Base-by-base conservation (phyloP, 2,797 vertebrate species). In the Sebastes diploproa region DNA sequence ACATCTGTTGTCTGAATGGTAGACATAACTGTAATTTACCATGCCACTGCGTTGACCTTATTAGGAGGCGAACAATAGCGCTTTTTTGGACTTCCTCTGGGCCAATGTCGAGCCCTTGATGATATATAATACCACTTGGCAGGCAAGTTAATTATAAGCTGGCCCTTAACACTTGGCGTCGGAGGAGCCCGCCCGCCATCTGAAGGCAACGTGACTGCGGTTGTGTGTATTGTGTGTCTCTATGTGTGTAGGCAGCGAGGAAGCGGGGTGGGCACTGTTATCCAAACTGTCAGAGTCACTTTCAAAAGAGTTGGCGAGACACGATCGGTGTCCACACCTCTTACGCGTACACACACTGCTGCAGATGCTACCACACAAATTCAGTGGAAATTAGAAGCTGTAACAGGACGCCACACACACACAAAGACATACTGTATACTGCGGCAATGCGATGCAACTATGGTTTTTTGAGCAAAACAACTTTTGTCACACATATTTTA, bases 121-220 rank as follows among this genome's bases (percentile, higher is more conserved):
- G 94, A 95, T 95, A 95, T 94, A 94, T 96, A 97, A 97, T 97
- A 96, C 95, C 91, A 96, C 96, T 96, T 97, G 97, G 96, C 97
- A 98, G 95, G 91, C 92, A 92, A 94, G 93, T 96, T 98, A 98
- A 98, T 98, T 98, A 97, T 96, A 96, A 96, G 94, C 94, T 95
- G 95, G 95, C 84, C 95, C 93, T 94, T 85, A 86, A 92, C 91
- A 92, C 95, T 96, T 83, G 78, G 79, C 72, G 92, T 92, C 92
- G 94, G 92, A 93, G 91, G 95, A 94, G 89, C 75, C 84, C 91
- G 89, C 75, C 84, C 91, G 87, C 92, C 94, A 96, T 95, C 92
- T 94, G 78, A 95, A 93, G 84, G 92, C 83, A 71, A 77, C 52
- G 83, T 81, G 63, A 78, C 82, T 85, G 91, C 27, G 46, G 67